Conservation (phyloP, 2,113 vertebrate species). For the Macquaria australasica region DNA sequence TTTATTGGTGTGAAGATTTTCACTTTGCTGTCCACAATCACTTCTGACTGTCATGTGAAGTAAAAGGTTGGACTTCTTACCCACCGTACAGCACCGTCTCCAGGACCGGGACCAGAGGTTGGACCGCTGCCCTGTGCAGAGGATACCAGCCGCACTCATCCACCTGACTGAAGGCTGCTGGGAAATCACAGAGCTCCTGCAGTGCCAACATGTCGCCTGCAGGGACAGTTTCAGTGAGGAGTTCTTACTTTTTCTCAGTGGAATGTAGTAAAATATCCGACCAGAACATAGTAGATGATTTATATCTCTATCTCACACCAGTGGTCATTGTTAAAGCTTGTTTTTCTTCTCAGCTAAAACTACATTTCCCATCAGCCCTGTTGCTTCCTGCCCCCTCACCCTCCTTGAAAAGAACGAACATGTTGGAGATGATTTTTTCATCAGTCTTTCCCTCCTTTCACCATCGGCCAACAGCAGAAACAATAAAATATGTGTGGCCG, state of each 20-base stretch:
- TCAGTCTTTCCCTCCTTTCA: neutral
- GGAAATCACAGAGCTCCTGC: constrained; percentile 84
- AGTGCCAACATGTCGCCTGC: constrained; percentile 86
- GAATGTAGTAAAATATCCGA: no score
- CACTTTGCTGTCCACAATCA: neutral
- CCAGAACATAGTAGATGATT: no score
- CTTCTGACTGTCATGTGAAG: neutral
- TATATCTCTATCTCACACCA: neutral
- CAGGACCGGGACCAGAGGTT: constrained; percentile 85
- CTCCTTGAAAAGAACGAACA: neutral
- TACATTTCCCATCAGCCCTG: neutral
- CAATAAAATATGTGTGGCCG: neutral
- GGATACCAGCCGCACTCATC: constrained; percentile 88
- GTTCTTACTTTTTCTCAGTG: neutral
- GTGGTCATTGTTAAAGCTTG: neutral
- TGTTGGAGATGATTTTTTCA: neutral
- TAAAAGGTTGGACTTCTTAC: constrained; percentile 35
- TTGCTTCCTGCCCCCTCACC: neutral
- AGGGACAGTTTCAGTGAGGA: neutral
- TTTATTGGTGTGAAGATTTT: no score
- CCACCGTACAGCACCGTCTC: constrained; percentile 89
- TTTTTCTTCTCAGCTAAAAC: neutral
- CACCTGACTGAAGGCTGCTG: constrained; percentile 86
- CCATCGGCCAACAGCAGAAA: neutral
- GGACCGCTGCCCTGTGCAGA: constrained; percentile 85